phyloP scores from a whole-genome alignment of 2,113 vertebrate genomes.

The Galemys pyrenaicus region DNA sequence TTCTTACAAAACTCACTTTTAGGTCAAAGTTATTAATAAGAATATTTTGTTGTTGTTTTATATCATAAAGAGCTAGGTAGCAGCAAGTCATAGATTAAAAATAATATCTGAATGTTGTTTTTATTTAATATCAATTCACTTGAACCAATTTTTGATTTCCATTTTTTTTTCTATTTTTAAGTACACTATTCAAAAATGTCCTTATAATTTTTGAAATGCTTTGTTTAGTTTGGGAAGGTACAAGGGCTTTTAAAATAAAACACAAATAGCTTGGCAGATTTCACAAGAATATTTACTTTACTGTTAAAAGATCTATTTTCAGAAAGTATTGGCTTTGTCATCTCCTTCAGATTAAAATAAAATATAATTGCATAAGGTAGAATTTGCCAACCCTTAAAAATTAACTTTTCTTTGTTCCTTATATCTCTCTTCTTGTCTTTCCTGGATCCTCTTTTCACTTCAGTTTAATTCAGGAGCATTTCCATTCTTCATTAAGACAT shows the following conservation, averaged over 20 bases:
- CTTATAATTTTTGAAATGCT: constrained; percentile 38
- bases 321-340: constrained; percentile 56
- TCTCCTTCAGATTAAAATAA: background rate
- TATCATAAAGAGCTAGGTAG: background rate
- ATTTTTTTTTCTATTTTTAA: constrained; percentile 49
- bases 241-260: constrained; percentile 67
- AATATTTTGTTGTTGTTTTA: background rate
- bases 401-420: constrained; percentile 76
- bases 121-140: constrained; percentile 20
- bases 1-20: background rate
- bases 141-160: constrained; percentile 54
- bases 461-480: background rate
- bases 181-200: constrained; percentile 50
- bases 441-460: constrained; percentile 1
- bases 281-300: constrained; percentile 68
- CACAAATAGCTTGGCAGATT: constrained; percentile 58
- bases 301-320: constrained; percentile 63
- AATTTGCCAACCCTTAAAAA: constrained; percentile 76
- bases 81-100: background rate
- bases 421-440: constrained; percentile 70
- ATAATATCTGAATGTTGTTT: constrained; percentile 30
- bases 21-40: background rate
- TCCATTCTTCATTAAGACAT: background rate
- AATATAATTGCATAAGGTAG: constrained; percentile 54
- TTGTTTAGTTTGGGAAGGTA: constrained; percentile 37